Conservation (phyloP, 2,113 vertebrate species). For the Indicator maculatus region DNA sequence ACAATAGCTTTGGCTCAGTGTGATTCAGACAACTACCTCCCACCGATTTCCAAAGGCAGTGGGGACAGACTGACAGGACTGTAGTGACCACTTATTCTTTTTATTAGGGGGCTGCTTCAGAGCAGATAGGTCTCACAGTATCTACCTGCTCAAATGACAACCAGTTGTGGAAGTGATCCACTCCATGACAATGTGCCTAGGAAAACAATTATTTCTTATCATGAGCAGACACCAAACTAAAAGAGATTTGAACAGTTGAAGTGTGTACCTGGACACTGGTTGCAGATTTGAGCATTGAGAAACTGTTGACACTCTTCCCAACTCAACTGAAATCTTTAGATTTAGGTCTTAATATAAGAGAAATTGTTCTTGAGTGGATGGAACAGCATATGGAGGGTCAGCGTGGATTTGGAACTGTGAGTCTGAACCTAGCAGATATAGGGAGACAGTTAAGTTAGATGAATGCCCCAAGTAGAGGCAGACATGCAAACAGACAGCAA, state of each 20-base stretch:
- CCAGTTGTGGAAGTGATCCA: background rate
- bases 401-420: fast-evolving
- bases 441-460: background rate
- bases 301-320: background rate
- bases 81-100: background rate
- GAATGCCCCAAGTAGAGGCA: background rate
- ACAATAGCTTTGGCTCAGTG: background rate
- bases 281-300: background rate
- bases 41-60: background rate
- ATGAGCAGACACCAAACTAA: background rate
- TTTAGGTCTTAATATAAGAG: background rate
- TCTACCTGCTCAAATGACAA: background rate
- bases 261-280: background rate
- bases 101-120: background rate
- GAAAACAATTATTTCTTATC: background rate
- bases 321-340: background rate
- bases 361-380: background rate
- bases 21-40: background rate
- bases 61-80: background rate
- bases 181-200: fast-evolving
- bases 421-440: background rate
- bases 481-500: background rate
- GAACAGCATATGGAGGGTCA: background rate
- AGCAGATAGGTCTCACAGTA: background rate
- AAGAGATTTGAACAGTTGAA: background rate